Conservation (phyloP, 2,888 invertebrate genomes). For the Hartigia nigra region DNA sequence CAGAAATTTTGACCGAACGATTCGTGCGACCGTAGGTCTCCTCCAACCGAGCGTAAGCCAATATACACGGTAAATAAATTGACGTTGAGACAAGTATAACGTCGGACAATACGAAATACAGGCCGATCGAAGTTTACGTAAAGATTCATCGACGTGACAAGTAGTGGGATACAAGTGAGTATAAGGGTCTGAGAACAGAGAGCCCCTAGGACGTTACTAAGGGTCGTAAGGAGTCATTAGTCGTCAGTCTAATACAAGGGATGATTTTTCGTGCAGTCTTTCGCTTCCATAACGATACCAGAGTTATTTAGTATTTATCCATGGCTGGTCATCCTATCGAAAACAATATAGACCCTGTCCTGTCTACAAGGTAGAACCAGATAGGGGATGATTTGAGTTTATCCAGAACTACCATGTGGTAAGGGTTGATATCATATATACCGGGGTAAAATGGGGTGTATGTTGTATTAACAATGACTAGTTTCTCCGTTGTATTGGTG, state of each 20-base stretch:
- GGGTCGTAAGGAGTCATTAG: not conserved
- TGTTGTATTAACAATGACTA: constrained; percentile 30
- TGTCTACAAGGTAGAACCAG: not conserved
- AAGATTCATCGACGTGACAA: not conserved
- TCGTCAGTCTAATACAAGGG: not conserved
- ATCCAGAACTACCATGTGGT: not conserved
- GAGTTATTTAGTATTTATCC: not conserved
- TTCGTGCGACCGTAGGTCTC: not conserved
- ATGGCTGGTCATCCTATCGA: not conserved
- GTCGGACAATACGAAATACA: not conserved
- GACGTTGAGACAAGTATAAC: not conserved
- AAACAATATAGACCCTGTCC: not conserved
- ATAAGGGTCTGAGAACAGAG: not conserved
- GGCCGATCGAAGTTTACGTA: not conserved
- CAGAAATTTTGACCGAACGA: not conserved
- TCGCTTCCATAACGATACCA: not conserved
- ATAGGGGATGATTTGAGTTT: constrained; percentile 4
- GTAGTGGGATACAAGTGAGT: not conserved
- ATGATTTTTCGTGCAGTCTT: not conserved
- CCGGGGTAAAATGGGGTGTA: not conserved
- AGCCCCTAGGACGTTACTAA: not conserved
- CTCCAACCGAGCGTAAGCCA: not conserved
- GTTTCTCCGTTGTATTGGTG: constrained; percentile 17
- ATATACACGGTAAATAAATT: not conserved
- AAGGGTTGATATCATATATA: not conserved